phyloP scores from a whole-genome alignment of 2,888 invertebrate species.

The Nemoura dubitans region DNA sequence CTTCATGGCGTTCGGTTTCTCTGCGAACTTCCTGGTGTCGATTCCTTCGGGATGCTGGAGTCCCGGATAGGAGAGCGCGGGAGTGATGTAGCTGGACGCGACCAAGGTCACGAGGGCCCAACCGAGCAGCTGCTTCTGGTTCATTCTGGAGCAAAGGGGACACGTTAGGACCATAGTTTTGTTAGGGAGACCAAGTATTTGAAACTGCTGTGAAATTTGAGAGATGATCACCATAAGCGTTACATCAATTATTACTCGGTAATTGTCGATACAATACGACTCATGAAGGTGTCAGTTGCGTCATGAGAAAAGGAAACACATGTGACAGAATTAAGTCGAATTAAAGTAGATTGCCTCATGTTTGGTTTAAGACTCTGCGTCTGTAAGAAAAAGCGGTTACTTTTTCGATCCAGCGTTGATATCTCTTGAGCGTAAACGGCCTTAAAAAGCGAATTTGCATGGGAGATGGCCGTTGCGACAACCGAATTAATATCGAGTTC shows the following conservation, averaged over 20 bases:
- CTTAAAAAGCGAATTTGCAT: no score
- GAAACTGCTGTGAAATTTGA: no score
- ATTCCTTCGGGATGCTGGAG: slow-evolving; percentile 52
- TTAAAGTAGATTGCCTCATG: not conserved
- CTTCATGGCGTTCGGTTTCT: slow-evolving; percentile 88
- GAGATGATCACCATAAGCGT: no score
- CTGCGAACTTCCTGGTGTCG: slow-evolving; percentile 83
- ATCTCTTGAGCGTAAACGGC: not conserved
- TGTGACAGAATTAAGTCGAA: no score
- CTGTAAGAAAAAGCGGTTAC: not conserved
- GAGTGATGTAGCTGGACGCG: slow-evolving; percentile 71
- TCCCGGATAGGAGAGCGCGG: slow-evolving; percentile 74
- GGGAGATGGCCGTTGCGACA: no score
- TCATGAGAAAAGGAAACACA: no score
- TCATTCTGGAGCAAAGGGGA: slow-evolving; percentile 67
- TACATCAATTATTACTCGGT: no score
- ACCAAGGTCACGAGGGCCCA: slow-evolving; percentile 77
- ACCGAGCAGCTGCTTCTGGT: slow-evolving; percentile 72
- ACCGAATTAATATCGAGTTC: no score
- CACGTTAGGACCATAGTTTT: no score
- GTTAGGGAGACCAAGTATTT: no score
- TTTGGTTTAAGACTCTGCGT: not conserved
- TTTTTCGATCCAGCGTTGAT: not conserved
- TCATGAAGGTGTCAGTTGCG: no score
- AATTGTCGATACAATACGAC: no score